Evolutionary conservation across 2,888 invertebrate genomes (phyloP), one percentile per base, ranked within the genome.

Genomic region (Drosophila vallismaia): DNA sequence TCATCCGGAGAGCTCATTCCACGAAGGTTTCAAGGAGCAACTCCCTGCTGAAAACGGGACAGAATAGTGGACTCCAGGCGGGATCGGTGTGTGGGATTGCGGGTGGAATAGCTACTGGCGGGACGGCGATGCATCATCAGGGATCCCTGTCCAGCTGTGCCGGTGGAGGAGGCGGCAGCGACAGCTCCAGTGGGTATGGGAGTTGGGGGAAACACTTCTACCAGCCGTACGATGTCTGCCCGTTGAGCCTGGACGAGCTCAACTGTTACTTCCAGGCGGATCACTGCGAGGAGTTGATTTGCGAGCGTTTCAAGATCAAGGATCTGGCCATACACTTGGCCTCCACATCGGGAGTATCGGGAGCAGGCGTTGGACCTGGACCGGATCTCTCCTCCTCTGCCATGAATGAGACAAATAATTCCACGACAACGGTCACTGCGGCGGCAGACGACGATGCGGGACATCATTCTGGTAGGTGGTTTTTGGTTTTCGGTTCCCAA

Each of bases 1-100:
- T 95, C 77, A 95, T 95, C 80, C 93, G 95, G 9, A 92, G 95
- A 60, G 95, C 95, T 4, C 94, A 95, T 82, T 95, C 95, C 76
- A 95, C 95, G 1, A 95, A 95, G 89, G 89, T 95, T 50, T 94
- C 94, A 1, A 93, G 95, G 66, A 95, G 94, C 79, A 94, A 94
- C 83, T 94, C 94, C 1, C 89, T 94, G 69, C 87, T 94, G 9
- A 93, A 94, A 71, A 94, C 93, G 77, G 93, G 94, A 7, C 69
- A 74, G 93, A 93, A 52, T 91, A 93, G 72, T 0, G 62, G 55
- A 0, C 4, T 3, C 1, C 2, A 3, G 3, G 50, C 19, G 0
- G 59, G 38, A 1, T 40, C 33, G 4, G 73, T 42, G 7, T 7
- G 48, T 26, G n/a, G 19, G 26, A n/a, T 36, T 1, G 19, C 6